These are phyloP conservation scores for Carlito syrichta DNA, from an alignment of 2,113 vertebrate species.

Conservation along the genomic window DNA sequence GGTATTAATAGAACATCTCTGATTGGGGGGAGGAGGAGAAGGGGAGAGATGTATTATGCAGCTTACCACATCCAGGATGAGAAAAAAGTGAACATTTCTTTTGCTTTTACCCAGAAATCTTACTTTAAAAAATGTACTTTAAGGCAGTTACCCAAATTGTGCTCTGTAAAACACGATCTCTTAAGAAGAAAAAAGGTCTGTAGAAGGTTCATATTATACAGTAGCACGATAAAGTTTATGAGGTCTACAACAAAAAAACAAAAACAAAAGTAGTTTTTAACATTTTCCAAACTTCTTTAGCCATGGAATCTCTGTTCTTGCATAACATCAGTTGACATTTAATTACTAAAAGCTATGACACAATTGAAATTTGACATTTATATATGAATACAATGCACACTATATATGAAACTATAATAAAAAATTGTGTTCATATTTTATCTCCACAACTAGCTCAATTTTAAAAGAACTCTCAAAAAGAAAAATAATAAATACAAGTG, in stretches of 20 bases:
- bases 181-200: background rate
- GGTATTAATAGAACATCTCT: background rate
- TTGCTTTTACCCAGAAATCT: background rate
- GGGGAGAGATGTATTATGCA: background rate
- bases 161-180: background rate
- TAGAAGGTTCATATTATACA: background rate
- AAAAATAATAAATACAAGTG: background rate
- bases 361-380: background rate
- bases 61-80: background rate
- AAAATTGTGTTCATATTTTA: background rate
- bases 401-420: background rate
- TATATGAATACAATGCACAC: background rate
- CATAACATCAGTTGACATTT: background rate
- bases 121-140: background rate
- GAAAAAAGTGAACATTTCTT: background rate
- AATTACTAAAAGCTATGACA: background rate
- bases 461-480: background rate
- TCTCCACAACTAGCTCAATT: background rate
- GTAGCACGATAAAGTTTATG: background rate
- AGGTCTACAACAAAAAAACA: background rate
- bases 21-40: background rate
- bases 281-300: background rate
- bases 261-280: background rate
- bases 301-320: background rate
- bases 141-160: background rate